Conservation (phyloP, 1,140 invertebrate species). For the Anadara kagoshimensis region DNA sequence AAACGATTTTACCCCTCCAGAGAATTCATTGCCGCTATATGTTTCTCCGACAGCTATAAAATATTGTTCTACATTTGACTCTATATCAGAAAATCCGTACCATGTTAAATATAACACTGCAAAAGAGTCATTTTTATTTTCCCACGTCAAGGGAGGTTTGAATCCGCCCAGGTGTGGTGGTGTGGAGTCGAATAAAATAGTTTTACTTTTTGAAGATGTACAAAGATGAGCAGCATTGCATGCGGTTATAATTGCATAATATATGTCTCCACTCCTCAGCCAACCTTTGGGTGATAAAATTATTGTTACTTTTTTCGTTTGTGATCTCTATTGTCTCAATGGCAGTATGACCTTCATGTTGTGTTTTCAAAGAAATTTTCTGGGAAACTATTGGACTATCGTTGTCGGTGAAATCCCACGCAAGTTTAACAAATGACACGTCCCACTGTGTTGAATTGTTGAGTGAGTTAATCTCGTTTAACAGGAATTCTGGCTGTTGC, state of each 20-base stretch:
- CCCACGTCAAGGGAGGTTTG: conserved; percentile 24
- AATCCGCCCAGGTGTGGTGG: conserved; percentile 43
- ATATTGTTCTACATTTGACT: conserved; percentile 32
- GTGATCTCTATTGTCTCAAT: conserved; percentile 5
- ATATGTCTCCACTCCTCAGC: conserved; percentile 34
- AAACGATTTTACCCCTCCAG: conserved; percentile 1
- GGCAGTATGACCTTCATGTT: conserved; percentile 18
- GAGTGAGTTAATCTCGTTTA: neutral
- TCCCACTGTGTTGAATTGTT: conserved; percentile 4
- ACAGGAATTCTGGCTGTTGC: neutral
- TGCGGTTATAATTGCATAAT: conserved; percentile 31
- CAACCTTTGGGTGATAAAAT: conserved; percentile 5
- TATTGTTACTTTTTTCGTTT: conserved; percentile 6
- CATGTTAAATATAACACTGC: conserved; percentile 21
- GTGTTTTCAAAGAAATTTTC: conserved; percentile 15
- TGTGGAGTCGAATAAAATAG: conserved; percentile 37
- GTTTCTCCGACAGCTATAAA: conserved; percentile 15
- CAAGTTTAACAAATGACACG: conserved; percentile 28
- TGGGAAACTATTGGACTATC: conserved; percentile 45
- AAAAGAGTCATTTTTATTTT: neutral
- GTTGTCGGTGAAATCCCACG: conserved; percentile 42
- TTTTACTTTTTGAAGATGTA: conserved; percentile 20
- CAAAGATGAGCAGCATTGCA: conserved; percentile 49
- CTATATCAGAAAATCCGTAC: conserved; percentile 35
- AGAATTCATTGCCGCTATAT: conserved; percentile 37